Evolutionary conservation across 2,888 invertebrate genomes (phyloP), one percentile per base, ranked within the genome.

Genomic region (Ceramica pisi): DNA sequence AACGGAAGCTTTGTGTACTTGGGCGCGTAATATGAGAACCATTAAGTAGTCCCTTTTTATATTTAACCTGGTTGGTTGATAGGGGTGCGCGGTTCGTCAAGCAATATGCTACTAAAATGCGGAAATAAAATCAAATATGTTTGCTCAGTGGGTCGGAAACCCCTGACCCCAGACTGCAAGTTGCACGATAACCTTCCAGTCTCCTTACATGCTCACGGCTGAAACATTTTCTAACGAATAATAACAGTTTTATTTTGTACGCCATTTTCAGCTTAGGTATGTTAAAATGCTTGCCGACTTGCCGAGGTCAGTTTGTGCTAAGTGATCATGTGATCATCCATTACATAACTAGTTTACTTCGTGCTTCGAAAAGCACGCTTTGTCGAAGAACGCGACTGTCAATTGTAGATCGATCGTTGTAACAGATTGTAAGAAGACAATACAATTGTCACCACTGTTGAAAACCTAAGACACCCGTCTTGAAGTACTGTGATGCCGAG

Each of bases 171-270:
- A 12, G 31, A 51, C 21, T 72, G 73, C 61, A 78, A 72, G 46
- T 67, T 46, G 31, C 31, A 26, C 64, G 75, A 74, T 78, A 80
- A 74, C 59, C 50, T 56, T 64, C 46, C 55, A 59, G 19, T 67
- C 50, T 57, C 14, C 7, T n/a, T 5, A 10, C 50, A 62, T 21
- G 35, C 19, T 14, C n/a, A 44, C 19, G 7, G 1, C 35, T 44
- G 26, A 46, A 55, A 67, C 1, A 67, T 21, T 21, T 12, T 21
- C 31, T 60, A 9, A 53, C 19, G 10, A 7, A 14, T 19, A 46
- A 16, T 51, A 0, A 50, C 26, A 19, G 16, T 57, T 0, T 31
- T 19, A 7, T 44, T 59, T 35, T 23, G 38, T 31, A 23, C 2
- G 55, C 9, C 26, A 1, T 14, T 0, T 19, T 8, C 19, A 7